Evolutionary conservation across 2,797 vertebrate species (phyloP).

Genomic region (Syngnathus rostellatus): DNA sequence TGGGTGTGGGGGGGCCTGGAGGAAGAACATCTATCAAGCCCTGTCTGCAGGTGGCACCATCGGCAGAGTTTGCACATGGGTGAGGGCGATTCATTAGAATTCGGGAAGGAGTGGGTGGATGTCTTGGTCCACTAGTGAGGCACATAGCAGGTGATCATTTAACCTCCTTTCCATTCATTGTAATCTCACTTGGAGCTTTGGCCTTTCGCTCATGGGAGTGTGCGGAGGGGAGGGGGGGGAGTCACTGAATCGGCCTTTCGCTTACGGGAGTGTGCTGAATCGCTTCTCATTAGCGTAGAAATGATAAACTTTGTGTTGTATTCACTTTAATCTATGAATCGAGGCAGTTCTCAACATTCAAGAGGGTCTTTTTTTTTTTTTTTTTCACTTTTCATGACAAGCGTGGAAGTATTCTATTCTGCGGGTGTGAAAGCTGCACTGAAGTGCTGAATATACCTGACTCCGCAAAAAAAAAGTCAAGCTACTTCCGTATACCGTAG

Average conservation of each 20-base stretch:
- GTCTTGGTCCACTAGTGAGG: slow-evolving; percentile 49
- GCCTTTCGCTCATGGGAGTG: not conserved
- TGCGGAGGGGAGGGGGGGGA: not conserved
- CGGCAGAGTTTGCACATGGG: slow-evolving; percentile 23
- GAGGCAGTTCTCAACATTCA: no score
- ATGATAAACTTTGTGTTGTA: no score
- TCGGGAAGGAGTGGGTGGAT: slow-evolving; percentile 38
- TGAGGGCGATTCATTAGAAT: slow-evolving; percentile 53
- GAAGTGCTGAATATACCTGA: slow-evolving; percentile 37
- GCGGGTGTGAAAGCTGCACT: not conserved
- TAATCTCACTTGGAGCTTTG: slow-evolving; percentile 3
- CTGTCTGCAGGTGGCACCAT: slow-evolving; percentile 49
- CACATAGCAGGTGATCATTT: slow-evolving; percentile 51
- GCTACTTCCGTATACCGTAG: slow-evolving; percentile 8
- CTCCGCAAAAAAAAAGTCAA: slow-evolving; percentile 25
- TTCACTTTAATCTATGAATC: no score
- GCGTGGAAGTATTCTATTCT: not conserved
- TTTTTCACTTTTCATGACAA: no score
- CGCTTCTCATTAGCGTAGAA: not conserved
- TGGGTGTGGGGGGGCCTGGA: slow-evolving; percentile 36
- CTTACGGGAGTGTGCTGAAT: not conserved
- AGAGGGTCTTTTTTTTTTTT: no score
- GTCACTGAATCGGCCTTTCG: not conserved
- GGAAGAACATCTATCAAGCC: slow-evolving; percentile 53
- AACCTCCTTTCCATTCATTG: slow-evolving; percentile 32